Conservation (phyloP, 92 coral and sea anemone genomes). For the Epizoanthus scotinus region DNA sequence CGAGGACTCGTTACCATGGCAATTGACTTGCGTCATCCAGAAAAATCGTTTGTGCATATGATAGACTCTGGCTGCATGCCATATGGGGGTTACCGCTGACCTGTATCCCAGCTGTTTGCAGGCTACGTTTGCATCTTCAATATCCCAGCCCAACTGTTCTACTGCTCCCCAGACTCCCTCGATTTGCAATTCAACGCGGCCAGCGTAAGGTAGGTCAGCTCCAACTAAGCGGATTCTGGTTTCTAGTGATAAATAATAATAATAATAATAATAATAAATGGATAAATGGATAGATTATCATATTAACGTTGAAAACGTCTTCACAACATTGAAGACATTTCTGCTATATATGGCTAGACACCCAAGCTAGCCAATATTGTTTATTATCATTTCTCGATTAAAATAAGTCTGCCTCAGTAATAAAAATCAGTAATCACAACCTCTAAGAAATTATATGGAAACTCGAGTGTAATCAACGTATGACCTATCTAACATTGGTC, state of each 20-base stretch:
- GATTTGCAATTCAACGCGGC: constrained; percentile 29
- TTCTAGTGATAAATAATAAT: background rate
- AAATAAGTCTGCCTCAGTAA: too few relatives aligned
- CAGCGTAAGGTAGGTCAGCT: constrained; percentile 8
- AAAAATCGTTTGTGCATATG: constrained; percentile 7
- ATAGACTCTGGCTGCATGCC: constrained; percentile 26
- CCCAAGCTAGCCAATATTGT: too few relatives aligned
- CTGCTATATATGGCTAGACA: too few relatives aligned
- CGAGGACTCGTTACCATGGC: constrained; percentile 35
- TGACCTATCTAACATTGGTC: too few relatives aligned
- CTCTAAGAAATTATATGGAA: too few relatives aligned
- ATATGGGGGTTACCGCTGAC: constrained; percentile 34
- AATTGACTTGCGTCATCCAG: constrained; percentile 26
- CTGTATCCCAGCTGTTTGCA: constrained; percentile 34
- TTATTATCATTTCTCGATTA: too few relatives aligned
- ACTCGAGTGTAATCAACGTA: too few relatives aligned
- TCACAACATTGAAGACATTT: background rate
- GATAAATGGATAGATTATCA: background rate
- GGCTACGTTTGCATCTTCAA: constrained; percentile 16
- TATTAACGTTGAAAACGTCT: background rate
- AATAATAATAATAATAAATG: too few relatives aligned
- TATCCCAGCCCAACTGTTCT: constrained; percentile 28
- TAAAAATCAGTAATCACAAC: too few relatives aligned
- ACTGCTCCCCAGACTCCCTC: constrained; percentile 41
- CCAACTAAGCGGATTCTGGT: constrained; percentile 20